Evolutionary conservation across 2,888 invertebrate genomes (phyloP).

Genomic region (Nymphalis c-album): DNA sequence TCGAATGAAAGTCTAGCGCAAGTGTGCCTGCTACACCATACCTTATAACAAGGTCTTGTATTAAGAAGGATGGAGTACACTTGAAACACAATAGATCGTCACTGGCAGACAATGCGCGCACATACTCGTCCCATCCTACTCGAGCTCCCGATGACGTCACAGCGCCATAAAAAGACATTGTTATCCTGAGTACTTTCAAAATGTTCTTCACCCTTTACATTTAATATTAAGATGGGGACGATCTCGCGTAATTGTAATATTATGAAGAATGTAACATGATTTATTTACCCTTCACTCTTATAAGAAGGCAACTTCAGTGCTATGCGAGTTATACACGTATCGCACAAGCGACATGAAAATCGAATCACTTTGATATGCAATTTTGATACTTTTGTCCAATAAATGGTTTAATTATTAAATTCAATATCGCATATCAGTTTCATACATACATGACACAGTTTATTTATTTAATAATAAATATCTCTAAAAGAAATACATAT

Average conservation of each 20-base stretch:
- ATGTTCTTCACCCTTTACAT: constrained; percentile 31
- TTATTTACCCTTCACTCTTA: background rate
- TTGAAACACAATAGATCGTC: constrained; percentile 59
- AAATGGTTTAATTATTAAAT: no score
- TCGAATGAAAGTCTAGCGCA: constrained; percentile 21
- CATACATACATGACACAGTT: no score
- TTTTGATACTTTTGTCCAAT: no score
- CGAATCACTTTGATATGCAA: no score
- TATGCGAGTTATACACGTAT: no score
- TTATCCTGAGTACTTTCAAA: constrained; percentile 47
- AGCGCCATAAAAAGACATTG: constrained; percentile 57
- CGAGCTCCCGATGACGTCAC: constrained; percentile 46
- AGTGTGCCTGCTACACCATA: constrained; percentile 21
- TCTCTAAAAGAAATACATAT: no score
- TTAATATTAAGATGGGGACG: constrained; percentile 31
- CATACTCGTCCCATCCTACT: constrained; percentile 27
- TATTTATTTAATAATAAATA: no score
- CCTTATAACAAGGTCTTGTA: constrained; percentile 34
- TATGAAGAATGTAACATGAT: background rate
- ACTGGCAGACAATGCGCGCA: constrained; percentile 45
- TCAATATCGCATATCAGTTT: no score
- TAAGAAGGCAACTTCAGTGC: no score
- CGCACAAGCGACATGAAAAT: no score
- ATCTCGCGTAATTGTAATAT: constrained; percentile 14
- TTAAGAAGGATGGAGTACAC: constrained; percentile 42